Evolutionary conservation across 2,797 vertebrate species (phyloP).

Genomic region (Glyptemys insculpta): DNA sequence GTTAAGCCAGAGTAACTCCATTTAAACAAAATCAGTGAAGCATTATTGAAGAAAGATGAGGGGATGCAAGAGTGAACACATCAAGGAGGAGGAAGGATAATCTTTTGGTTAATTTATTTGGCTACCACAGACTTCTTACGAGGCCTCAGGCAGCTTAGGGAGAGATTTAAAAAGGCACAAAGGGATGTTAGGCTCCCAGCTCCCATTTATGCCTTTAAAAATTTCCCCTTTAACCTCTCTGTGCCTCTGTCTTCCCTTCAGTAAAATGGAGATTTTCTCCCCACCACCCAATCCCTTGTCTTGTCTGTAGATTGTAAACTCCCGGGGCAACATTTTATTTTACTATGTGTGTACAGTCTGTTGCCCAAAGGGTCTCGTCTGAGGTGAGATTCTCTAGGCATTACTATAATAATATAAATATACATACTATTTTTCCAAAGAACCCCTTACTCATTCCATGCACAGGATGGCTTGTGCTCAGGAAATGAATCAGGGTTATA

Average conservation of each 20-base stretch:
- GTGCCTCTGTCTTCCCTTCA: neutral
- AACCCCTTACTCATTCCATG: neutral
- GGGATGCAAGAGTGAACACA: neutral
- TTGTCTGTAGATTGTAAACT: neutral
- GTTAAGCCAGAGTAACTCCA: neutral
- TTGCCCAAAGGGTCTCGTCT: fast-evolving
- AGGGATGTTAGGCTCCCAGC: neutral
- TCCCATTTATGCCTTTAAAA: neutral
- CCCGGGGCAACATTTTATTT: fast-evolving
- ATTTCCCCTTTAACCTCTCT: neutral
- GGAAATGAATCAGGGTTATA: slow-evolving; percentile 29
- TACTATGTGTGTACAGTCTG: neutral
- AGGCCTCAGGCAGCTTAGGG: neutral
- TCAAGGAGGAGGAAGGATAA: neutral
- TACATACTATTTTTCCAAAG: fast-evolving
- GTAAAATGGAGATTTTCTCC: neutral
- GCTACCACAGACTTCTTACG: neutral
- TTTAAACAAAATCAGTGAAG: neutral
- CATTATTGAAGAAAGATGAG: fast-evolving
- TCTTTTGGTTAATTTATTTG: neutral
- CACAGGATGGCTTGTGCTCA: neutral
- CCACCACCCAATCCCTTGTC: neutral
- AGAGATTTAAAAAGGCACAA: neutral
- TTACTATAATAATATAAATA: neutral
- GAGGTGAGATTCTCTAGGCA: neutral